phyloP scores from a whole-genome alignment of 2,888 invertebrate genomes.

The Drosophila infuscata region DNA sequence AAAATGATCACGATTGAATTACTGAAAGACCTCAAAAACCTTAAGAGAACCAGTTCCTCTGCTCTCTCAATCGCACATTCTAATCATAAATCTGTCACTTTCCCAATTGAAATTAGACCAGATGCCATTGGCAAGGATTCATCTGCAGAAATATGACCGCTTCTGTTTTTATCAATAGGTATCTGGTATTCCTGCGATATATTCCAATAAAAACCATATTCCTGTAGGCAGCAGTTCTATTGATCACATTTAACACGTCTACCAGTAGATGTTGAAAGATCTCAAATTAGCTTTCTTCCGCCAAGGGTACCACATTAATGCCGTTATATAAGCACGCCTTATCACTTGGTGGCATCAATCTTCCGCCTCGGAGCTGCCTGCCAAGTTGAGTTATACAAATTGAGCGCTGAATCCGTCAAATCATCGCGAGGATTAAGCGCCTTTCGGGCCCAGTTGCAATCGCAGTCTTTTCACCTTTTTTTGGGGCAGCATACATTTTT shows the following conservation, averaged over 20 bases:
- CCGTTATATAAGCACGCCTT: constrained; percentile 1
- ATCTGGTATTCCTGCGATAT: background rate
- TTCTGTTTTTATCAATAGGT: background rate
- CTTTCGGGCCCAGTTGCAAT: constrained; percentile 12
- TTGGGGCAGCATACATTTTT: constrained; percentile 25
- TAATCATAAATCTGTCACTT: too few species aligned
- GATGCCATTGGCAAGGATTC: background rate
- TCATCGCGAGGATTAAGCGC: constrained; percentile 71
- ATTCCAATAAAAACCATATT: background rate
- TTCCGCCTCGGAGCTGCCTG: constrained; percentile 10
- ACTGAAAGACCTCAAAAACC: too few species aligned
- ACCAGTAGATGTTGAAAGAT: background rate
- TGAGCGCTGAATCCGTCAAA: constrained; percentile 68
- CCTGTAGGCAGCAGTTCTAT: too few species aligned
- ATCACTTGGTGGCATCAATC: constrained; percentile 1
- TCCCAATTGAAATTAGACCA: too few species aligned
- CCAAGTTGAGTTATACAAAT: constrained; percentile 40
- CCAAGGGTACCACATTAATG: background rate
- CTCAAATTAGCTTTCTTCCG: background rate
- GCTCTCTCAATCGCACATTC: too few species aligned
- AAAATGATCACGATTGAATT: too few species aligned
- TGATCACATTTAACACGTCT: background rate
- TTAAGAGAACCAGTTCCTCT: too few species aligned
- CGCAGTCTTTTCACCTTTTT: constrained; percentile 15
- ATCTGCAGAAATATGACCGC: background rate